Conservation (phyloP, 2,113 vertebrate genomes). For the Thymallus thymallus region DNA sequence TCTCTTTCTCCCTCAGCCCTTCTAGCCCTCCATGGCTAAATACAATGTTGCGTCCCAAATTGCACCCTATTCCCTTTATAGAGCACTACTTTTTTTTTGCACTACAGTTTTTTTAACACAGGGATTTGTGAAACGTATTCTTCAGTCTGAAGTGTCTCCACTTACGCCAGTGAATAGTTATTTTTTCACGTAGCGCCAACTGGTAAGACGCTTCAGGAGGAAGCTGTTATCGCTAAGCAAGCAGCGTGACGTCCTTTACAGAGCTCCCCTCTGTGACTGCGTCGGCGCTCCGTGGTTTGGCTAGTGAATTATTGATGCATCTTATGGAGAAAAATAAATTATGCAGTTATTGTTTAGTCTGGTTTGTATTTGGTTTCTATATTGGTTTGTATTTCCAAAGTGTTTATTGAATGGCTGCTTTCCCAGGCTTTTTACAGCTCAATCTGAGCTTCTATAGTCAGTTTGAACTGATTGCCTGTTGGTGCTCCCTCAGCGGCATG, state of each 20-base stretch:
- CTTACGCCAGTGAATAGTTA: no score
- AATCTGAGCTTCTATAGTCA: slow-evolving; percentile 7
- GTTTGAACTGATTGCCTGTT: no score
- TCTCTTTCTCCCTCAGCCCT: slow-evolving; percentile 32
- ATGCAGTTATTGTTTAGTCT: slow-evolving; percentile 57
- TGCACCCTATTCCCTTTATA: no score
- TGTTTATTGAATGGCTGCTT: slow-evolving; percentile 40
- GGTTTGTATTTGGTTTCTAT: not conserved
- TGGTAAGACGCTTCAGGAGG: no score
- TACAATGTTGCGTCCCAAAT: slow-evolving; percentile 7
- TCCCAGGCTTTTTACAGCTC: slow-evolving; percentile 12
- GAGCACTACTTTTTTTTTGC: no score
- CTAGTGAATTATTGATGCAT: slow-evolving; percentile 76
- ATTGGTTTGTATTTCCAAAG: slow-evolving; percentile 47
- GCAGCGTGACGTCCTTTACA: no score
- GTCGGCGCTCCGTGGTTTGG: slow-evolving; percentile 56
- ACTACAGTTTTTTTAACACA: no score
- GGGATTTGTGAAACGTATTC: slow-evolving; percentile 4
- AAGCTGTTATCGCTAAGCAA: no score
- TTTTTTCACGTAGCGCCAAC: no score
- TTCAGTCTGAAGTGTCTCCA: no score
- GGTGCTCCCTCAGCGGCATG: not conserved
- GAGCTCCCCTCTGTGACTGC: slow-evolving; percentile 43
- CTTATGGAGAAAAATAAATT: slow-evolving; percentile 43
- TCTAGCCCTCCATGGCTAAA: slow-evolving; percentile 50